Percentiles rank a stretch among this genome's conserved stretches.
phyloP scores from a whole-genome alignment of 2,113 vertebrate species.

The Pseudorectes ferrugineus region DNA sequence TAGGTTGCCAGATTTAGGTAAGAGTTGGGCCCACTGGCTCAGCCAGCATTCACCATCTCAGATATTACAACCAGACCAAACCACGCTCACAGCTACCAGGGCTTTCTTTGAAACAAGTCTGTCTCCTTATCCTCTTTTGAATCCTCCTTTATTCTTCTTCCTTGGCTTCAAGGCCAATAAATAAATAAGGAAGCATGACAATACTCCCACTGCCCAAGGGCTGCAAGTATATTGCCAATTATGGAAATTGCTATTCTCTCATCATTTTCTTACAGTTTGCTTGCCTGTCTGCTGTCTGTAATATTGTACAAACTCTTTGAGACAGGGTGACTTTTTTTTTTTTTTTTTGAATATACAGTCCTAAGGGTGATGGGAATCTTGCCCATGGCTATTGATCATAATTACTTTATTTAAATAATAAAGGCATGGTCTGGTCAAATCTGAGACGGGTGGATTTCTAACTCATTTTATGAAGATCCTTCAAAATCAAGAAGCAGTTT shows the following conservation, averaged over 20 bases:
- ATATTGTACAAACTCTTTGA: neutral
- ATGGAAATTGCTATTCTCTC: neutral
- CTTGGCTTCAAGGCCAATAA: neutral
- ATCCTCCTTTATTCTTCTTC: neutral
- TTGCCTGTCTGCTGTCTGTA: neutral
- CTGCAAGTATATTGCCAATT: neutral
- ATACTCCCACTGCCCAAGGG: neutral
- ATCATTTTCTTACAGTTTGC: neutral
- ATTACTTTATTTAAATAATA: neutral
- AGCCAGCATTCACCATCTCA: neutral
- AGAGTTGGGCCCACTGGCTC: neutral
- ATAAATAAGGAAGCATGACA: neutral
- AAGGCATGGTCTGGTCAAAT: neutral
- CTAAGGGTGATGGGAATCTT: neutral
- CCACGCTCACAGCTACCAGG: accelerated
- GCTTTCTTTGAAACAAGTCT: neutral
- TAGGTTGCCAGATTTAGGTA: neutral
- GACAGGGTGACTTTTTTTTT: neutral
- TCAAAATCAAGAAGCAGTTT: neutral
- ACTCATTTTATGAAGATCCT: neutral
- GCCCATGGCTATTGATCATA: neutral
- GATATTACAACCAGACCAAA: neutral
- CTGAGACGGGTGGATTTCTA: neutral
- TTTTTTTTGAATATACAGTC: neutral
- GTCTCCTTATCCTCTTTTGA: neutral